Evolutionary conservation across 2,888 invertebrate species (phyloP).

Genomic region (Actias luna): DNA sequence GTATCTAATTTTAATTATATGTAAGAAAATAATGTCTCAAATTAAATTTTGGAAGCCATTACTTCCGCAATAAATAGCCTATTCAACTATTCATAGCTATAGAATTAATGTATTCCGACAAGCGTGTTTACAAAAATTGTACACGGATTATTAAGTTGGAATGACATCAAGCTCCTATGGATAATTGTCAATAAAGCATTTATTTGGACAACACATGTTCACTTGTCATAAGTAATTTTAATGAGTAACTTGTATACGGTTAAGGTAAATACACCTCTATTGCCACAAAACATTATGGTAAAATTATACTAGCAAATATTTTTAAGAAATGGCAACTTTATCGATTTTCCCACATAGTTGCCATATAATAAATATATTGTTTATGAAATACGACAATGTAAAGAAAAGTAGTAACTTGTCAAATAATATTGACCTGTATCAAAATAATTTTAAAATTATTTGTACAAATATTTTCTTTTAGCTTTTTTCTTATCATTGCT

Average conservation of each 20-base stretch:
- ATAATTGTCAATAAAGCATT: conserved; percentile 47
- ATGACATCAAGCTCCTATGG: conserved; percentile 51
- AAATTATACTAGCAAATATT: conserved; percentile 52
- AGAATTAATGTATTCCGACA: conserved; percentile 78
- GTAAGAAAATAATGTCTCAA: conserved; percentile 65
- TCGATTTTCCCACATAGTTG: conserved; percentile 59
- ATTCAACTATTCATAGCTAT: conserved; percentile 66
- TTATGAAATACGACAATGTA: not conserved
- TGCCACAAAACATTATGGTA: conserved; percentile 49
- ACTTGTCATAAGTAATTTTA: conserved; percentile 35
- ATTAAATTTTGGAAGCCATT: conserved; percentile 82
- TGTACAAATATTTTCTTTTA: no score
- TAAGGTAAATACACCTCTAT: conserved; percentile 64
- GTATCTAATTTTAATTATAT: conserved; percentile 51
- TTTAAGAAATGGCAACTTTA: conserved; percentile 71
- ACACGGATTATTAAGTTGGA: conserved; percentile 63
- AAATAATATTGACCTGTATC: not conserved
- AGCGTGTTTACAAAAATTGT: conserved; percentile 83
- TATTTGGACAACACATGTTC: conserved; percentile 51
- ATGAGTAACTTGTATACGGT: conserved; percentile 34
- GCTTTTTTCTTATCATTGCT: no score
- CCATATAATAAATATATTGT: conserved; percentile 32
- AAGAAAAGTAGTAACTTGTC: not conserved
- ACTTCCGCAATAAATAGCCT: conserved; percentile 81
- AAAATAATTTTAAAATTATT: no score